Evolutionary conservation across 2,888 invertebrate genomes (phyloP), one percentile per base, ranked within the genome.

Genomic region (Erebia palarica): DNA sequence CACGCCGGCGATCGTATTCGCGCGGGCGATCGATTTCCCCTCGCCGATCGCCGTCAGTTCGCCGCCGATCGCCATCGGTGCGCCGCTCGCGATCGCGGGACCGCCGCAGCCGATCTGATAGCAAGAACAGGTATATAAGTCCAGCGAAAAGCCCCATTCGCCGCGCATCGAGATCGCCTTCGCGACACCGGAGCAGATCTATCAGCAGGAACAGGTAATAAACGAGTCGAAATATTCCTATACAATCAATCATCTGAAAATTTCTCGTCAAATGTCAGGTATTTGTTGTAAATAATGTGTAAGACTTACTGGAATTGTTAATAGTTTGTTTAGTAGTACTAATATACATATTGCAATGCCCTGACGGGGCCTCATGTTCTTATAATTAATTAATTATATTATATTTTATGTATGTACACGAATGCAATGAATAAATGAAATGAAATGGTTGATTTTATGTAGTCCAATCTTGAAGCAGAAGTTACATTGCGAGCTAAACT

Each of bases 11-110:
- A 0, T 93, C 93, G 59, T 89, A 85, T 80, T 93, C 93, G 5
- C 89, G 92, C 70, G 92, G 91, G 0, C 83, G 93, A 5, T 92
- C 92, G n/a, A 76, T 73, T 3, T 93, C 93, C 0, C 92, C 87
- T 11, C 87, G 93, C 1, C 90, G 93, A 1, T 92, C 93, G 58
- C 91, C 91, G 4, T 92, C 93, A 0, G 84, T 91, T 3, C 85
- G 92, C 0, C 88, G 92, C 49, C 89, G 91, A 9, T 91, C 92
- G 16, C 90, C 91, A 0, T 91, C 91, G 0, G 84, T 88, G 1
- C 84, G 91, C 0, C 88, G 93, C 47, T 92, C 93, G 3, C 82
- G 91, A 3, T 92, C 91, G 0, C 90, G 92, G 63, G 92, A 91
- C 76, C 82, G 91, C 58, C 90, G 92, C 76, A 91, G 91, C 78